phyloP scores from a whole-genome alignment of 2,113 vertebrate genomes.

The Myocastor coypus region DNA sequence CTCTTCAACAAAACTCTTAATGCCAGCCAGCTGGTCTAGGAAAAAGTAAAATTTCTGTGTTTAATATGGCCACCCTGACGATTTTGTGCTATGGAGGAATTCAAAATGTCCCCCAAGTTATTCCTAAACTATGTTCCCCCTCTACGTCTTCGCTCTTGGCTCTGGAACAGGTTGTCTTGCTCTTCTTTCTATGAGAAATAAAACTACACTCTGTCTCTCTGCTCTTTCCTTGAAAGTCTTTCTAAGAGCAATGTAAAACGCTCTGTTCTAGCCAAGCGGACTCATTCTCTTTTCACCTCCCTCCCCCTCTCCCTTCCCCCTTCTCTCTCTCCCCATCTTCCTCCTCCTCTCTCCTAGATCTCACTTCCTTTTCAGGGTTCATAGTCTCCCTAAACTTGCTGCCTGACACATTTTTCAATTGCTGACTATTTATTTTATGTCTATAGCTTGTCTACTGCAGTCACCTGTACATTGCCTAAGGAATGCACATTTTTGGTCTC shows the following conservation, averaged over 20 bases:
- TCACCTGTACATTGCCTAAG: neutral
- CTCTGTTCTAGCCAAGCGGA: neutral
- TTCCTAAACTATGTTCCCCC: neutral
- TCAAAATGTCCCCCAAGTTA: neutral
- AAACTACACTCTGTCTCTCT: neutral
- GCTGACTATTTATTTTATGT: neutral
- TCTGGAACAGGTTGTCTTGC: neutral
- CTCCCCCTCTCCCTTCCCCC: no score
- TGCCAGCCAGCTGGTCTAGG: constrained; percentile 9
- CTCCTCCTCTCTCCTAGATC: neutral
- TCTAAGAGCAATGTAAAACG: neutral
- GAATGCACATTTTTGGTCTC: neutral
- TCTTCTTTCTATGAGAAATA: neutral
- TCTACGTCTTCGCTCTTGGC: neutral
- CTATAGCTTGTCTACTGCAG: neutral
- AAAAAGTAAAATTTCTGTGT: constrained; percentile 43
- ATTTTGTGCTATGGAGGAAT: neutral
- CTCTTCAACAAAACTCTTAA: constrained; percentile 51
- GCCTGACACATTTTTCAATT: neutral
- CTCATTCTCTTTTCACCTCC: no score
- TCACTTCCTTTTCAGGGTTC: neutral
- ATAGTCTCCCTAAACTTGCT: neutral
- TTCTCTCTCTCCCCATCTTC: no score
- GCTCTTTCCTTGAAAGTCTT: constrained; percentile 23
- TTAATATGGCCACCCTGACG: constrained; percentile 3